phyloP scores from a whole-genome alignment of 2,888 invertebrate genomes.

The Eurois occulta region DNA sequence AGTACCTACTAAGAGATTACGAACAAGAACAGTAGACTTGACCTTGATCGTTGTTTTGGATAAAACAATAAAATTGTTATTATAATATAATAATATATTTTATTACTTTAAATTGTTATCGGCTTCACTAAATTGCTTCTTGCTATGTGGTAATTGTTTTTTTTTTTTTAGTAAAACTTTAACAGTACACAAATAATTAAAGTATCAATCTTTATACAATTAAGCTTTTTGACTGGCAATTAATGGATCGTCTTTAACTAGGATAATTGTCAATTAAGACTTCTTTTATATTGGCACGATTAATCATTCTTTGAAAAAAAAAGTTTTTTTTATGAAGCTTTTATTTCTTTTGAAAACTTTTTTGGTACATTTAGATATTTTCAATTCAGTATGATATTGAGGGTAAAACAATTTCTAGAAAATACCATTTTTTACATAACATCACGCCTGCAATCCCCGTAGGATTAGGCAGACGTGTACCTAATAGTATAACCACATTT shows the following conservation, averaged over 20 bases:
- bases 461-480: neutral
- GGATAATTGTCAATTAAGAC: conserved; percentile 43
- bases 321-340: conserved; percentile 8
- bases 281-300: conserved; percentile 18
- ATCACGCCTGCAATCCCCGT: neutral
- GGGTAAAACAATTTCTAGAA: neutral
- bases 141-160: too few relatives aligned
- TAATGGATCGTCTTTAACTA: conserved; percentile 29
- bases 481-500: neutral
- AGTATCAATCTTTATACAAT: conserved; percentile 27
- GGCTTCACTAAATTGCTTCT: neutral
- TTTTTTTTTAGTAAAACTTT: too few relatives aligned
- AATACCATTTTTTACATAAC: neutral
- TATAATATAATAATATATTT: neutral
- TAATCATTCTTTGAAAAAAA: conserved; percentile 16
- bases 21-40: neutral
- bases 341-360: conserved; percentile 21
- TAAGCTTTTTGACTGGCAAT: conserved; percentile 25
- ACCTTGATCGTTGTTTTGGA: neutral
- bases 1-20: neutral
- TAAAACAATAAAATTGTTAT: neutral
- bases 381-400: neutral
- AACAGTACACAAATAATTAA: neutral
- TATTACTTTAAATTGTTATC: neutral
- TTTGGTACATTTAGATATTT: neutral